Evolutionary conservation across 2,888 invertebrate species (phyloP).

Genomic region (Pollenia labialis): DNA sequence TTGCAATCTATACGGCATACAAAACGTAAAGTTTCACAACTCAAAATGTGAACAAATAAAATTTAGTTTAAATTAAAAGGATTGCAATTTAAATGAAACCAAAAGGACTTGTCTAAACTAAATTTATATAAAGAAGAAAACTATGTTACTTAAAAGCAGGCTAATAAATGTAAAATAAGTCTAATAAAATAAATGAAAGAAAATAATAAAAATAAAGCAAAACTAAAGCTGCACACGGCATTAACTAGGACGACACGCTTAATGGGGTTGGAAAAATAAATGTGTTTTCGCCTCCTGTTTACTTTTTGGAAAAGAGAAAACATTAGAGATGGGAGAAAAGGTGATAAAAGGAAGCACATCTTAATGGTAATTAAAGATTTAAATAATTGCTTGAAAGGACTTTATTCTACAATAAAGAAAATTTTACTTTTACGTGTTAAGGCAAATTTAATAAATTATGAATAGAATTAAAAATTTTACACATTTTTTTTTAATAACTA

Average conservation of each 20-base stretch:
- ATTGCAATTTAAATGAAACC: conserved; percentile 17
- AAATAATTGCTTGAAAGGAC: conserved; percentile 5
- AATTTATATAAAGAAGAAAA: not conserved
- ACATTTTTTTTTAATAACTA: no score
- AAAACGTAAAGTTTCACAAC: not conserved
- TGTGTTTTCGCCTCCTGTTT: not conserved
- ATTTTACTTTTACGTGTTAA: not conserved
- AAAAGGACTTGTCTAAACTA: conserved; percentile 10
- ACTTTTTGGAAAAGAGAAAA: not conserved
- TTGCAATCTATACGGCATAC: conserved; percentile 2
- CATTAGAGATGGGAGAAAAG: not conserved
- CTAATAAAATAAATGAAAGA: conserved; percentile 34
- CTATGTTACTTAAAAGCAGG: not conserved
- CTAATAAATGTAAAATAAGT: conserved; percentile 47
- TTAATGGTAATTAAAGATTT: conserved; percentile 4
- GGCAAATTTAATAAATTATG: not conserved
- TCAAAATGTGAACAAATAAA: not conserved
- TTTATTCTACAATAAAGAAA: not conserved
- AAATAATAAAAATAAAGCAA: conserved; percentile 1
- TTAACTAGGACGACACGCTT: conserved; percentile 40
- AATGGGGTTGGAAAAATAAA: conserved; percentile 1
- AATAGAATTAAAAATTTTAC: no score
- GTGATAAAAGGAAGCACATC: not conserved
- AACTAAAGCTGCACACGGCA: not conserved
- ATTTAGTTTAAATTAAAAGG: conserved; percentile 31